Evolutionary conservation across 2,113 vertebrate species (phyloP), one percentile per base, ranked within the genome.

Genomic region (Podiceps cristatus): DNA sequence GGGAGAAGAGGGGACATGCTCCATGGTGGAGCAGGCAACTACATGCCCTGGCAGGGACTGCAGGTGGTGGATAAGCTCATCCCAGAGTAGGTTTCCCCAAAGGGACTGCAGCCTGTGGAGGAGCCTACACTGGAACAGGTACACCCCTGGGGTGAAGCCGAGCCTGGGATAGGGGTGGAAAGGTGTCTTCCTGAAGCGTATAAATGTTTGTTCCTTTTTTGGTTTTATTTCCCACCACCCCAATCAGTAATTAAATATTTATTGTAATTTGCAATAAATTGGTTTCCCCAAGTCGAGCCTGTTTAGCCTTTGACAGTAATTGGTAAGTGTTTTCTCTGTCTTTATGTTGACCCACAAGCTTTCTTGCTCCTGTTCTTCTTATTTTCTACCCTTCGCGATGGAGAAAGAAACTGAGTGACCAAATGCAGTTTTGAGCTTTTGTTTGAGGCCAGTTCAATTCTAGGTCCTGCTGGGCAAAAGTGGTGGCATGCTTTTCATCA

Each of bases 61-160:
- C 5, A 42, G 40, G 37, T 2, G 3, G 3, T 50, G 22, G 11
- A 11, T 31, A 17, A 13, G 4, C 6, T 91, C 29, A 7, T 3
- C 7, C 40, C 9, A 22, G 27, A 13, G 24, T 6, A 50, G 15
- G 4, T n/a, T 81, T 76, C 8, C 28, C 7, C 11, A n/a, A 27
- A 68, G 37, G 22, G 52, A 4, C 9, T 13, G 24, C 24, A 67
- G 35, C 9, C 9, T 23, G 14, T 55, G 37, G n/a, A 11, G 19
- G 23, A 59, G 8, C 7, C 11, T 5, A 0, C 1, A 1, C 15
- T 9, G 29, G 20, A 75, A 5, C 9, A 50, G n/a, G 18, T 68
- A 42, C 1, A 7, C 5, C 1, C 7, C 8, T 58, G 29, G 11
- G 5, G 8, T 75, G 18, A 71, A 50, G 20, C 3, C 66, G 27